Conservation (phyloP, 2,888 invertebrate genomes). For the Seira musarum region DNA sequence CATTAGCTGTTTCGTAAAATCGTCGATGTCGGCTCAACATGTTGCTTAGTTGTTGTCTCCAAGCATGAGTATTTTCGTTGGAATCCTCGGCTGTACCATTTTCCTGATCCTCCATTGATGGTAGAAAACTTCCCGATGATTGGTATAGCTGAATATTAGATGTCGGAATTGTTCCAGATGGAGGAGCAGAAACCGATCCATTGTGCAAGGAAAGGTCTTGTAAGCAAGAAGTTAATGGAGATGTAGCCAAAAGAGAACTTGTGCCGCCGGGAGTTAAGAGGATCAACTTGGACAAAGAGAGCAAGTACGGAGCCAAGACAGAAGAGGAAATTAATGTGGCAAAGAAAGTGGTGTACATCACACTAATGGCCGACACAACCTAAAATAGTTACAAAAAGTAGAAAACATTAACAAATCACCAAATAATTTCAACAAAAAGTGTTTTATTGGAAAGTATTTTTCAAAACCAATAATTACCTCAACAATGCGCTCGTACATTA, state of each 20-base stretch:
- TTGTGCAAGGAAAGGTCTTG: constrained; percentile 23
- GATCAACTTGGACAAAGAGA: constrained; percentile 49
- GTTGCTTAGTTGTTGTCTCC: constrained; percentile 6
- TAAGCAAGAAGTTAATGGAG: constrained; percentile 27
- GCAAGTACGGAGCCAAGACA: constrained; percentile 60
- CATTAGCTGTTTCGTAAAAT: constrained; percentile 22
- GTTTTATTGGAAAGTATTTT: too few species aligned
- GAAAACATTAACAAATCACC: too few species aligned
- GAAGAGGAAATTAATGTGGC: constrained; percentile 64
- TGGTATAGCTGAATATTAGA: not conserved
- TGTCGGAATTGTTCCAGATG: not conserved
- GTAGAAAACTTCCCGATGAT: not conserved
- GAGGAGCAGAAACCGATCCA: not conserved
- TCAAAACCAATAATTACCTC: constrained; percentile 71
- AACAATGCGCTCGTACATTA: constrained; percentile 75
- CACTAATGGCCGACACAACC: constrained; percentile 60
- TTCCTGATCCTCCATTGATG: constrained; percentile 31
- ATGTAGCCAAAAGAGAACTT: constrained; percentile 15
- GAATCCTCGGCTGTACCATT: constrained; percentile 23
- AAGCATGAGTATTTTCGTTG: not conserved
- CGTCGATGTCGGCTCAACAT: constrained; percentile 14
- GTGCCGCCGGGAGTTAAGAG: constrained; percentile 16
- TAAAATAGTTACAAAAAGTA: constrained; percentile 11
- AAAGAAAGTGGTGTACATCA: constrained; percentile 64
- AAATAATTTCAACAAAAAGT: too few species aligned